These are phyloP conservation scores for Eupithecia subfuscata DNA, from an alignment of 2,888 invertebrate species.

Conservation along the genomic window DNA sequence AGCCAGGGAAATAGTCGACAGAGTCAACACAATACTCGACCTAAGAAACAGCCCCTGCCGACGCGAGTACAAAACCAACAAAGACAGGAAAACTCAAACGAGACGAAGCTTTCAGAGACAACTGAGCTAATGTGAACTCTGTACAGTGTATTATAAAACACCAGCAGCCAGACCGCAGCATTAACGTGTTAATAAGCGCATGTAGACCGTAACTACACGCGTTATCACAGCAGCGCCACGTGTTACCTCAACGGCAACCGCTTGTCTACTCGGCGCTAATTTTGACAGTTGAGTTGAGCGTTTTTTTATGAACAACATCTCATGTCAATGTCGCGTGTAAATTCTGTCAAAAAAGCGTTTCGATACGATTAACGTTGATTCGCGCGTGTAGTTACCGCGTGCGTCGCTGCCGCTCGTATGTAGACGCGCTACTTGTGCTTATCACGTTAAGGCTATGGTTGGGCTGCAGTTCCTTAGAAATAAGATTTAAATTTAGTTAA, in stretches of 20 bases:
- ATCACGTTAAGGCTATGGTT: not conserved
- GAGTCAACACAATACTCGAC: conserved; percentile 94
- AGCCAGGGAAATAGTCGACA: conserved; percentile 93
- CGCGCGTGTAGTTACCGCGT: too few species aligned
- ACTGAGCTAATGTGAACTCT: conserved; percentile 59
- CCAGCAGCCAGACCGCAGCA: not conserved
- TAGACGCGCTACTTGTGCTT: not conserved
- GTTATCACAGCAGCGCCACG: too few species aligned
- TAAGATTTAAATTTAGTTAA: conserved; percentile 14
- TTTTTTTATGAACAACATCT: too few species aligned
- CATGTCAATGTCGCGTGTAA: not conserved
- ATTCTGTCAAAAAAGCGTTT: not conserved
- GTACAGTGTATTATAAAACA: conserved; percentile 49
- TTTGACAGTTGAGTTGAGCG: too few species aligned
- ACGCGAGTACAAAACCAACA: conserved; percentile 91
- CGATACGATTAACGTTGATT: not conserved
- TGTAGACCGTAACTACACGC: too few species aligned
- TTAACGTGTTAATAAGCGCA: not conserved
- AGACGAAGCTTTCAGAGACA: conserved; percentile 85
- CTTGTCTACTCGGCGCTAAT: not conserved
- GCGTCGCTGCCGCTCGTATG: not conserved
- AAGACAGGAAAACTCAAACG: conserved; percentile 87
- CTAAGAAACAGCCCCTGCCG: conserved; percentile 91
- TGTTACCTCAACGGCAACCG: not conserved
- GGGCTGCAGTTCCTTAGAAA: conserved; percentile 19